These are phyloP conservation scores for Cydia strobilella DNA, from an alignment of 1,140 invertebrate species.

Conservation along the genomic window DNA sequence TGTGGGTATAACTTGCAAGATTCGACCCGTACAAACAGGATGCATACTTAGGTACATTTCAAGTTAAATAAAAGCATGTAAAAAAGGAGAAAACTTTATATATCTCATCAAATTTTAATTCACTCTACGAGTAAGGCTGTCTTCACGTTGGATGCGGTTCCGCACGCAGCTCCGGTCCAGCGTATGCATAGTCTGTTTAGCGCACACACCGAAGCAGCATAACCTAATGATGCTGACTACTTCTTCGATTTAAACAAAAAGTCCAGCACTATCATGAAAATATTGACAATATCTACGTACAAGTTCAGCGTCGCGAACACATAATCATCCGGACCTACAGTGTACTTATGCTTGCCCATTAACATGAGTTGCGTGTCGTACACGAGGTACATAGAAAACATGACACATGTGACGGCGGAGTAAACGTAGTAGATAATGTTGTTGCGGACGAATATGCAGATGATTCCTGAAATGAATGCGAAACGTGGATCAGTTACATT, in stretches of 20 bases:
- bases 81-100: too few species aligned
- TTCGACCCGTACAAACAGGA: too few species aligned
- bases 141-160: too few species aligned
- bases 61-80: too few species aligned
- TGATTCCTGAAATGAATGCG: conserved; percentile 70
- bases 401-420: conserved; percentile 88
- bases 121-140: too few species aligned
- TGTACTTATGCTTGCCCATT: conserved; percentile 94
- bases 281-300: conserved; percentile 95
- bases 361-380: conserved; percentile 98
- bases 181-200: too few species aligned
- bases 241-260: neutral
- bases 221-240: neutral
- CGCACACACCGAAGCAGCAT: too few species aligned
- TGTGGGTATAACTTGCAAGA: too few species aligned
- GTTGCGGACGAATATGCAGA: conserved; percentile 86
- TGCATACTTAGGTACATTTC: too few species aligned
- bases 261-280: conserved; percentile 84
- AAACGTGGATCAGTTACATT: too few species aligned
- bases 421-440: conserved; percentile 86
- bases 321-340: conserved; percentile 97
- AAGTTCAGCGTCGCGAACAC: conserved; percentile 95
- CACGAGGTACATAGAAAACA: conserved; percentile 86
- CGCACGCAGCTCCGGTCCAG: too few species aligned
- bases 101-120: too few species aligned